Evolutionary conservation across 2,888 invertebrate species (phyloP), one percentile per base, ranked within the genome.

Genomic region (Callyntrura sp.): DNA sequence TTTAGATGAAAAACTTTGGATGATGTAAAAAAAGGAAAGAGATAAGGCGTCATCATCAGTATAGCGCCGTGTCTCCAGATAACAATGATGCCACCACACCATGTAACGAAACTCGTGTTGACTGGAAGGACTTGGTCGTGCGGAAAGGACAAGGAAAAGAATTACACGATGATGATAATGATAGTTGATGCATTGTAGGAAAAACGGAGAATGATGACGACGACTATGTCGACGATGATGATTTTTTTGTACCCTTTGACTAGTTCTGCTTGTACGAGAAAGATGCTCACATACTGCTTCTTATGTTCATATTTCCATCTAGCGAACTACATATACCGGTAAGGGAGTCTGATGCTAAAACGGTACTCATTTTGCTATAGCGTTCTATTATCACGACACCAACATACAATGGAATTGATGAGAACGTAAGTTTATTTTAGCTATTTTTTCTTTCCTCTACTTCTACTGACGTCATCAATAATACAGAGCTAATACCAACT

Each of bases 391-490:
- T 28, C 78, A 25, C 55, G 28, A 78, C 43, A 55, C 55, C n/a
- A n/a, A 78, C 25, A 78, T 25, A 78, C 78, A 78, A 65, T 73
- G 86, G 88, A 90, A 91, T 91, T 91, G 90, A 91, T 91, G 87
- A 85, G 85, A 88, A 79, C 60, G 85, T 85, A 91, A 91, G 91
- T 91, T 91, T 91, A 88, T 79, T 91, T 90, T 90, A 43, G 60
- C 78, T 78, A 51, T 48, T 20, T 73, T 23, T 78, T 51, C 25
- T 55, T 78, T 55, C 78, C 55, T 55, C 78, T 78, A 23, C 51
- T 55, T 78, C 12, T 25, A 28, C 84, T 85, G 90, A 90, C 90
- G 90, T 90, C 90, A 91, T 85, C 85, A 85, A 78, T 78, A 78
- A 78, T 78, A 48, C 51, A 65, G 78, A 62, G 85, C 65, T 85